Base-by-base conservation (phyloP, 2,113 vertebrate species). In the Triplophysa tibetana region DNA sequence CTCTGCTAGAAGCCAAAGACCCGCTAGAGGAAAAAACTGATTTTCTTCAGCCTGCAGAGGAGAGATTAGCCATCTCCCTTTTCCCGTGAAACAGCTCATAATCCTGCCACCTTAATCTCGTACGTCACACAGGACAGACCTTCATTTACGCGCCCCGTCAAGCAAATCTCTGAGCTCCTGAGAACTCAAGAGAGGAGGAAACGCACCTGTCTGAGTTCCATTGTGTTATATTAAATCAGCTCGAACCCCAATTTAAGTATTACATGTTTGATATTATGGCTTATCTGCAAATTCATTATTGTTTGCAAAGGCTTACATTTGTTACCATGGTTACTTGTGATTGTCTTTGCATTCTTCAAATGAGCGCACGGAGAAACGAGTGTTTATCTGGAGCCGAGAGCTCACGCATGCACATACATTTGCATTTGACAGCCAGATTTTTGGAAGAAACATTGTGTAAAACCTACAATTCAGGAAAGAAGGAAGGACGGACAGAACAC, bases 51-150 rank as follows among this genome's bases (percentile, higher is more conserved):
- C 81, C 83, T 85, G 81, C 38, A 70, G 81, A 80, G 66, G 26
- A 62, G 73, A 87, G 85, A 87, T 85, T 87, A 87, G 81, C 83
- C 79, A 87, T 87, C 85, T 87, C 63, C 61, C 81, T 70, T 79
- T 81, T 83, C 77, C 85, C 68, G 73, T 86, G 81, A 85, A 85
- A 83, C 77, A 69, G 68, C 76, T 54, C 58, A 66, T 87, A 85
- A 87, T 87, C 85, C 83, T 66, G 58, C 73, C 62, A 79, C 80
- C 70, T 79, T 83, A 84, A 83, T 85, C 83, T 84, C 75, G 24
- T 67, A 80, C 43, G 52, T 78, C 81, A 81, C 79, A 83, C 79
- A 81, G 78, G 82, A 74, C 79, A 81, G 69, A 73, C 67, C 72
- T 83, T 77, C 75, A 75, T 85, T 66, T 75, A 83, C 73, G 82